phyloP scores from a whole-genome alignment of 64 coral and sea anemone genomes.

The Montipora efflorescens region DNA sequence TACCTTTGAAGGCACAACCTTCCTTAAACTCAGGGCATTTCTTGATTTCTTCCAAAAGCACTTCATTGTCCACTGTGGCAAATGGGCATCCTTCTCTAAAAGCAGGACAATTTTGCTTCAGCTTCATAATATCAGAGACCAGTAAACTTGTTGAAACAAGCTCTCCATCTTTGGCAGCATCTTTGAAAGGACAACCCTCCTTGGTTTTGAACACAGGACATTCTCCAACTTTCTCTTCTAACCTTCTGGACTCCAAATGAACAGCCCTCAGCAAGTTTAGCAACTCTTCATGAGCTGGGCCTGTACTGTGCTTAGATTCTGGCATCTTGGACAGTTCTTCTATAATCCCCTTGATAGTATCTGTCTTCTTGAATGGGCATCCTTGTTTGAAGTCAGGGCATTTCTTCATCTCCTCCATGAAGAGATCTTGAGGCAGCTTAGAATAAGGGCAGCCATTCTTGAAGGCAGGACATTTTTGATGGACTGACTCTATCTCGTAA shows the following conservation, averaged over 20 bases:
- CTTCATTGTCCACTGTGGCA: slow-evolving; percentile 58
- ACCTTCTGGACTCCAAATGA: slow-evolving; percentile 54
- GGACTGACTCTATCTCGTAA: slow-evolving; percentile 43
- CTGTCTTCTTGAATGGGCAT: slow-evolving; percentile 87
- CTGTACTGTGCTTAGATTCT: slow-evolving; percentile 63
- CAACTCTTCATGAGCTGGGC: slow-evolving; percentile 64
- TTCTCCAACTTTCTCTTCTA: slow-evolving; percentile 62
- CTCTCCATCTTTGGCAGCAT: slow-evolving; percentile 67
- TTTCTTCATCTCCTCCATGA: slow-evolving; percentile 74
- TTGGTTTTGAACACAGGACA: slow-evolving; percentile 77
- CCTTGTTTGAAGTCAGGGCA: slow-evolving; percentile 92
- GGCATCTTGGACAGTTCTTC: slow-evolving; percentile 79
- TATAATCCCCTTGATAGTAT: slow-evolving; percentile 64
- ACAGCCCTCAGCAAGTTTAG: slow-evolving; percentile 68
- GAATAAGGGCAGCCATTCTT: slow-evolving; percentile 90
- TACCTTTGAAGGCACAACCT: slow-evolving; percentile 62
- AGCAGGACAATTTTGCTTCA: slow-evolving; percentile 73
- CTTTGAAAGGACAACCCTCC: slow-evolving; percentile 77
- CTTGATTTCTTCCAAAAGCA: slow-evolving; percentile 63
- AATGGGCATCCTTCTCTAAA: slow-evolving; percentile 77
- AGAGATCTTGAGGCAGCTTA: slow-evolving; percentile 68
- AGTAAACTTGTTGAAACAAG: slow-evolving; percentile 22
- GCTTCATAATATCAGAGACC: slow-evolving; percentile 26
- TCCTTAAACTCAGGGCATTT: slow-evolving; percentile 69
- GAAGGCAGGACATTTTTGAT: slow-evolving; percentile 89